These are phyloP conservation scores for Archips xylosteana DNA, from an alignment of 2,888 invertebrate species.

Conservation along the genomic window DNA sequence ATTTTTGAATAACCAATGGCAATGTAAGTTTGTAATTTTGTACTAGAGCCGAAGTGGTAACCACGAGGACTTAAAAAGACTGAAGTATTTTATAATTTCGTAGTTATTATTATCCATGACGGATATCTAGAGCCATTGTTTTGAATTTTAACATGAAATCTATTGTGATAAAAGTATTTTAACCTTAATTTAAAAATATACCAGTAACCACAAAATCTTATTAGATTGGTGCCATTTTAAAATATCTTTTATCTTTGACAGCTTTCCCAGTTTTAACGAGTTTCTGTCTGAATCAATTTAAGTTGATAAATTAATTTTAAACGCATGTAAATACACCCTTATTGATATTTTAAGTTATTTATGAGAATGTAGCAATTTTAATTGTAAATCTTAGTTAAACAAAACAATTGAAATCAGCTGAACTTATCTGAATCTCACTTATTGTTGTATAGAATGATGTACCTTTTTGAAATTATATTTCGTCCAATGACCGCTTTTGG, in stretches of 20 bases:
- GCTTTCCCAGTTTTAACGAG: constrained; percentile 60
- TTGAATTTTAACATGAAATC: constrained; percentile 70
- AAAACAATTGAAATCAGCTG: constrained; percentile 81
- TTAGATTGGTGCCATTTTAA: constrained; percentile 72
- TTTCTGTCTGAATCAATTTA: constrained; percentile 58
- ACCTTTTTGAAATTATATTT: constrained; percentile 79
- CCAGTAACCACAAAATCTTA: constrained; percentile 55
- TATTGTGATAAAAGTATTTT: constrained; percentile 81
- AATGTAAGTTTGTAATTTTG: constrained; percentile 38
- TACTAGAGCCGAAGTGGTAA: constrained; percentile 58
- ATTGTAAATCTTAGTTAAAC: constrained; percentile 69
- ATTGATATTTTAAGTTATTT: constrained; percentile 80
- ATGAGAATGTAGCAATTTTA: constrained; percentile 79
- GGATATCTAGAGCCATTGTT: constrained; percentile 69
- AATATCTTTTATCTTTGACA: constrained; percentile 70
- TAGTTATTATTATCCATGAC: constrained; percentile 72
- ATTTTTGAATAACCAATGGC: constrained; percentile 26
- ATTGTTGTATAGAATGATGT: constrained; percentile 71
- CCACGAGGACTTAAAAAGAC: constrained; percentile 78
- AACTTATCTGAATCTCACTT: constrained; percentile 82
- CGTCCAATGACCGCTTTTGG: constrained; percentile 75
- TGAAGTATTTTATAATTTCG: constrained; percentile 71
- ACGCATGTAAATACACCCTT: constrained; percentile 78
- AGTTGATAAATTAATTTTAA: constrained; percentile 55
- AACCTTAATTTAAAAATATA: constrained; percentile 63